Conservation (phyloP, 2,888 invertebrate species). For the Monoplex corrugatus region DNA sequence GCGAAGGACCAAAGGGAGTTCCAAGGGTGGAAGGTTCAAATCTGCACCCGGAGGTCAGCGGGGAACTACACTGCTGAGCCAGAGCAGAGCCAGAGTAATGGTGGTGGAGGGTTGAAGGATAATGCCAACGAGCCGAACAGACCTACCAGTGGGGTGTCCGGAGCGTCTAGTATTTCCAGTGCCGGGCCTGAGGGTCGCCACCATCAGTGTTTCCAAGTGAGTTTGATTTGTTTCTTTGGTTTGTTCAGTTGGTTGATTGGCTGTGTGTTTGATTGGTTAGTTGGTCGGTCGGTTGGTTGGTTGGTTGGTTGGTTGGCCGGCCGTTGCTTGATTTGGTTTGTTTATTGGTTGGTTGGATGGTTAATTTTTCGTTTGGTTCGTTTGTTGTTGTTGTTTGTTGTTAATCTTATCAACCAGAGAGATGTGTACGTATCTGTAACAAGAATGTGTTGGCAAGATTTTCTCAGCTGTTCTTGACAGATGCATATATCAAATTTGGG, state of each 20-base stretch:
- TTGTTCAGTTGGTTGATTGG: not conserved
- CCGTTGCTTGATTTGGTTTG: not conserved
- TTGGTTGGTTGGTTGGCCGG: not conserved
- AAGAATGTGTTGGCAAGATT: no score
- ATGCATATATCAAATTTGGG: no score
- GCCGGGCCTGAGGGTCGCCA: not conserved
- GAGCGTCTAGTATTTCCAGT: not conserved
- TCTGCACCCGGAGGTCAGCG: conserved; percentile 27
- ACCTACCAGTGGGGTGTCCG: not conserved
- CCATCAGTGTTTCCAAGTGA: conserved; percentile 22
- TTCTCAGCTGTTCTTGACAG: no score
- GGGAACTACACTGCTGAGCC: not conserved
- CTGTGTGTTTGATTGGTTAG: not conserved
- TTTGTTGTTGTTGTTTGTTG: not conserved
- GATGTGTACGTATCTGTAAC: not conserved
- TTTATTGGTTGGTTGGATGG: not conserved
- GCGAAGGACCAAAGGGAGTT: not conserved
- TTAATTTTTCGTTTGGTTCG: not conserved
- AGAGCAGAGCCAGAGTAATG: not conserved
- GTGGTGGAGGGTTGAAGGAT: not conserved
- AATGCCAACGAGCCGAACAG: not conserved
- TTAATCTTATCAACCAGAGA: not conserved
- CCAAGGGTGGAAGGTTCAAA: conserved; percentile 38
- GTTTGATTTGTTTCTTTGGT: no score
- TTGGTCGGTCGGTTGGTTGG: not conserved